Evolutionary conservation across 2,888 invertebrate genomes (phyloP).

Genomic region (Hofmannophila pseudospretella): DNA sequence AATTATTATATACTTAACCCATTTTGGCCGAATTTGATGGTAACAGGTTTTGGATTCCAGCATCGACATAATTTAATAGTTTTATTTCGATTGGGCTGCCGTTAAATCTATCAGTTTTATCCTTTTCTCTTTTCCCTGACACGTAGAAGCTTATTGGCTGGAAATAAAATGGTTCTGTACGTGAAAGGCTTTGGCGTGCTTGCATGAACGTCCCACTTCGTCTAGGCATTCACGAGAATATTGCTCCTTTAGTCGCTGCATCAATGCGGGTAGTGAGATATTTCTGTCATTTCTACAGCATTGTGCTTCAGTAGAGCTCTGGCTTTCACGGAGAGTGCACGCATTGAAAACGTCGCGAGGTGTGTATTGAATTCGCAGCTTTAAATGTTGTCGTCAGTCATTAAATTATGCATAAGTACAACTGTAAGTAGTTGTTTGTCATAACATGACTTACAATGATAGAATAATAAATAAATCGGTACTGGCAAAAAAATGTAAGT

Average conservation of each 20-base stretch:
- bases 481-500: too few species aligned
- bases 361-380: constrained; percentile 17
- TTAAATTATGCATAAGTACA: too few species aligned
- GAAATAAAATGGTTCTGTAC: constrained; percentile 41
- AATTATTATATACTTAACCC: too few species aligned
- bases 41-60: too few species aligned
- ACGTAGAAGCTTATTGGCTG: constrained; percentile 35
- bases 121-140: constrained; percentile 5
- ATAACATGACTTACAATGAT: too few species aligned
- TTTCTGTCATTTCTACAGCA: constrained; percentile 10
- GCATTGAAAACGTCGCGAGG: constrained; percentile 14
- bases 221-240: constrained; percentile 37
- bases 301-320: constrained; percentile 26
- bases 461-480: too few species aligned
- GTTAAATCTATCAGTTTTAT: too few species aligned
- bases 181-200: constrained; percentile 39
- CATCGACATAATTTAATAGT: too few species aligned
- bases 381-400: too few species aligned
- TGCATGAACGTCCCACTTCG: constrained; percentile 34
- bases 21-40: too few species aligned
- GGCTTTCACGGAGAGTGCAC: constrained; percentile 23
- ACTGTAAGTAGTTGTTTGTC: too few species aligned
- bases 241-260: constrained; percentile 22
- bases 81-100: too few species aligned
- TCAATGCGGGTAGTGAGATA: constrained; percentile 30